Base-by-base conservation (phyloP, 2,113 vertebrate species). In the Archilochus colubris region DNA sequence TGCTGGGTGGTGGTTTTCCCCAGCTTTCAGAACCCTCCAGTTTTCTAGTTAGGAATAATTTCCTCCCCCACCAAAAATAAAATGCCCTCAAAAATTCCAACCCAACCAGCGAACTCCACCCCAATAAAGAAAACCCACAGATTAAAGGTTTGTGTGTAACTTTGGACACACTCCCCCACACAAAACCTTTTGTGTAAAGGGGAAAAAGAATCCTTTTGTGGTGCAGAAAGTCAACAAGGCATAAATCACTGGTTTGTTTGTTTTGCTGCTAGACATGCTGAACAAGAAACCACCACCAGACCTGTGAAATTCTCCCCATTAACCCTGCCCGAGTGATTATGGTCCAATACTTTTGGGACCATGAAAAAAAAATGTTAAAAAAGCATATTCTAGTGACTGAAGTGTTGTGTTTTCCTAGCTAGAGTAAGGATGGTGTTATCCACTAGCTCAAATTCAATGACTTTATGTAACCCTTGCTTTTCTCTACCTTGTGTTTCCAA, bases 161-260 rank as follows among this genome's bases (percentile, higher is more conserved):
- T 95, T 95, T 27, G 90, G 73, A 93, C 83, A 94, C 24, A 59
- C 83, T 88, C 77, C 28, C 24, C 61, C 38, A 72, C 90, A 86
- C 2, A 19, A 94, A 97, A 81, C 51, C 57, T 96, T 95, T 91
- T 95, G 80, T 95, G 73, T 82, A 64, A 81, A 78, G 1, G 30
- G 30, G 38, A 54, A 90, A 89, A 96, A 88, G 79, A 89, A 87
- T 77, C 67, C 79, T 93, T 95, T 94, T 86, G 89, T 86, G 48
- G 79, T 54, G 64, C 36, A 86, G 66, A 95, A 95, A 96, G 95
- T 95, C 88, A 97, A 94, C 88, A 95, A 66, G 55, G n/a, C 88
- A 94, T 95, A 95, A 94, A 96, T 95, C 90, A 95, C 63, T 80
- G 51, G 84, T 91, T 90, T 90, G 79, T 91, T 95, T 94, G 90